phyloP scores from a whole-genome alignment of 2,888 invertebrate genomes.

The Dermolepida albohirtum region DNA sequence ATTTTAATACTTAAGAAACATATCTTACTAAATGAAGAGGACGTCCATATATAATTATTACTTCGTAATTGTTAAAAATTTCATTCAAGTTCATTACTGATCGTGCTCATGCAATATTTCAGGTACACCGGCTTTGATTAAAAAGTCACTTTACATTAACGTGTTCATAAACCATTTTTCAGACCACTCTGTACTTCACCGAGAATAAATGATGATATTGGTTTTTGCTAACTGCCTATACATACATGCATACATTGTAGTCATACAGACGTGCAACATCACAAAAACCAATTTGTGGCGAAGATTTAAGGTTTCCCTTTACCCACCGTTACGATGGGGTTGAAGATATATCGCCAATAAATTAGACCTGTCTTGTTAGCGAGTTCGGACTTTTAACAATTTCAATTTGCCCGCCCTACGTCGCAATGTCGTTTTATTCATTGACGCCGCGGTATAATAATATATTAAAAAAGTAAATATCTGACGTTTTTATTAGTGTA shows the following conservation, averaged over 20 bases:
- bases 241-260: neutral
- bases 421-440: neutral
- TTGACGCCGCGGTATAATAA: slow-evolving; percentile 9
- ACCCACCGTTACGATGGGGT: slow-evolving; percentile 11
- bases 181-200: slow-evolving; percentile 2
- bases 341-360: slow-evolving; percentile 30
- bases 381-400: slow-evolving; percentile 25
- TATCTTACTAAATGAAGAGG: no score
- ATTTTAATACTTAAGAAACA: no score
- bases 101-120: neutral
- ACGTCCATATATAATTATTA: no score
- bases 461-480: slow-evolving; percentile 37
- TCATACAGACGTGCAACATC: neutral
- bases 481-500: slow-evolving; percentile 38
- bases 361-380: slow-evolving; percentile 35
- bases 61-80: no score
- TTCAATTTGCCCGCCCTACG: slow-evolving; percentile 30
- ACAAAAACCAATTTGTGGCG: slow-evolving; percentile 29
- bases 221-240: slow-evolving; percentile 15
- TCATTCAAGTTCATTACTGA: neutral
- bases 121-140: slow-evolving; percentile 15
- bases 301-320: slow-evolving; percentile 24
- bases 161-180: slow-evolving; percentile 14
- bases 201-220: slow-evolving; percentile 18
- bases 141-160: slow-evolving; percentile 4